A percentile compares a stretch with the other conserved stretches of the same genome.
These are phyloP conservation scores for human DNA, from an alignment of 2,113 vertebrate species.

Conservation along the genomic window DNA sequence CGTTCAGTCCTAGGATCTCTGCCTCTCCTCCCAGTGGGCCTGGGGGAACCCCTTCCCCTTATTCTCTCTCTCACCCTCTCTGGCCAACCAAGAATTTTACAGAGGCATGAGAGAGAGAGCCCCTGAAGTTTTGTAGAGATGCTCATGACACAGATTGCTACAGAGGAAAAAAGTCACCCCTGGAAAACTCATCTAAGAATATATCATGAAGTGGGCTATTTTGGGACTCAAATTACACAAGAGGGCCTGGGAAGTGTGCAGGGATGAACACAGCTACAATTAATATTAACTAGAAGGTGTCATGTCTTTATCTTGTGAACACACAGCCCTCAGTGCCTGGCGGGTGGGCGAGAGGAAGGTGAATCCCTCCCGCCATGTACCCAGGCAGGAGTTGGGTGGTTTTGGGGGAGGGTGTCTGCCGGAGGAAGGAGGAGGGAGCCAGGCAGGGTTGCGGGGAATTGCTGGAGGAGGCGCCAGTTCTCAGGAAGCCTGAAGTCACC, in stretches of 20 bases:
- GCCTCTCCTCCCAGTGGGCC: rapidly evolving
- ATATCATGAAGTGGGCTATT: slow-evolving; percentile 76
- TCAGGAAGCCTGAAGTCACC: slow-evolving; percentile 69
- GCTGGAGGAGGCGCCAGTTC: slow-evolving; percentile 68
- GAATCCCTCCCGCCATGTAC: slow-evolving; percentile 69
- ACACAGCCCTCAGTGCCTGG: slow-evolving; percentile 41
- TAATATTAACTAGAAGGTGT: slow-evolving; percentile 83
- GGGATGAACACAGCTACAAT: slow-evolving; percentile 75
- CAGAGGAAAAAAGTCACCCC: slow-evolving; percentile 55
- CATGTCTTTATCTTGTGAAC: slow-evolving; percentile 62
- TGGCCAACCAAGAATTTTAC: slow-evolving; percentile 43
- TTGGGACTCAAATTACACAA: slow-evolving; percentile 79
- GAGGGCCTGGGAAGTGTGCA: slow-evolving; percentile 55
- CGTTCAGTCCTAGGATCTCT: not conserved
- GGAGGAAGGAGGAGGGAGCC: slow-evolving; percentile 65
- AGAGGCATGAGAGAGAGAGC: not conserved
- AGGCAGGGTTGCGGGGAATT: slow-evolving; percentile 22
- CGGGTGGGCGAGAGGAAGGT: slow-evolving; percentile 57
- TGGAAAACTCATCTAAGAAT: slow-evolving; percentile 74
- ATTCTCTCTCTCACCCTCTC: not conserved
- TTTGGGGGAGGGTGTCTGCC: not conserved
- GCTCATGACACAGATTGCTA: slow-evolving; percentile 69
- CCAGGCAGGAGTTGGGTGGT: not conserved
- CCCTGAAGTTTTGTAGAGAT: slow-evolving; percentile 62
- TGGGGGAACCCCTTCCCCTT: not conserved